phyloP scores from a whole-genome alignment of 2,113 vertebrate genomes.

The Stictonetta naevosa region DNA sequence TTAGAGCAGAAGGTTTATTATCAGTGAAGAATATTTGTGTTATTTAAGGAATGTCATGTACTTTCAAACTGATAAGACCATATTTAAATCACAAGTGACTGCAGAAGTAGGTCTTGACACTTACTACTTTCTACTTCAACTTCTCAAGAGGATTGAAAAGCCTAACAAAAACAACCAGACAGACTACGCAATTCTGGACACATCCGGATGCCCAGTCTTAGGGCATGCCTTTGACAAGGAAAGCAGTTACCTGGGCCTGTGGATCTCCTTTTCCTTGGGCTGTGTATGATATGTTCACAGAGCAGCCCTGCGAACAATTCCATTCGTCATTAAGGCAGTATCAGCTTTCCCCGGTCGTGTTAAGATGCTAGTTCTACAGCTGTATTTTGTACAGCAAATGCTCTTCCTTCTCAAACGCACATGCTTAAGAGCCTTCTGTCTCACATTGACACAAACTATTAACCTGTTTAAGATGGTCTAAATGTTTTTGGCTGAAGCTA shows the following conservation, averaged over 20 bases:
- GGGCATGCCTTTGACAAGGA: neutral
- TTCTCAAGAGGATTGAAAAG: neutral
- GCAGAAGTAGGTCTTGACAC: neutral
- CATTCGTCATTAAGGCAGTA: neutral
- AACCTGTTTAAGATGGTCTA: neutral
- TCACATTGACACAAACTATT: neutral
- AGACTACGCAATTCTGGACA: accelerated
- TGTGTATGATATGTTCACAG: neutral
- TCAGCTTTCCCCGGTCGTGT: neutral
- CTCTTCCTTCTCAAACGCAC: neutral
- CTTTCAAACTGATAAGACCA: neutral
- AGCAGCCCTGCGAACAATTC: neutral
- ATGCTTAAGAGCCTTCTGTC: neutral
- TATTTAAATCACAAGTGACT: neutral
- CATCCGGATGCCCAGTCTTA: neutral
- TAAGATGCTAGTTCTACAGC: neutral
- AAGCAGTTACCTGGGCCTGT: neutral
- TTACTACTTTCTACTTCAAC: neutral
- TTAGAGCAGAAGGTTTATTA: neutral
- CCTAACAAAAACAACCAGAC: neutral
- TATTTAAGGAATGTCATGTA: neutral
- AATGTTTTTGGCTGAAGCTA: neutral
- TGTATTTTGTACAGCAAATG: neutral
- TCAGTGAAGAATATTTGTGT: neutral
- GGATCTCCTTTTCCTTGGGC: neutral